phyloP scores from a whole-genome alignment of 2,888 invertebrate genomes.

The Thera britannica region DNA sequence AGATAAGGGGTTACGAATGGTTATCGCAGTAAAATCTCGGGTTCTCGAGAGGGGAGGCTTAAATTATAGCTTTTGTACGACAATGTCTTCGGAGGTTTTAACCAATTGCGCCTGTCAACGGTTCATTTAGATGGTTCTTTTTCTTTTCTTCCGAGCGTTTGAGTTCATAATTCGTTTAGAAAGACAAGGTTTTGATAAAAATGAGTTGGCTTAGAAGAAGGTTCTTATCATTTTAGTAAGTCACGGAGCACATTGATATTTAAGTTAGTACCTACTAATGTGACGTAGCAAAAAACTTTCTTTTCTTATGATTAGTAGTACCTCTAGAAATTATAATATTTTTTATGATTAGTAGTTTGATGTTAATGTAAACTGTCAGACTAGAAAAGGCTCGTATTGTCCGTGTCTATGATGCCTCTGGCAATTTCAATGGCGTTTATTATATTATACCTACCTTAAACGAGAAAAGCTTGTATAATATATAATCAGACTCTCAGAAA shows the following conservation, averaged over 20 bases:
- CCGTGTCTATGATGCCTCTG: too few species aligned
- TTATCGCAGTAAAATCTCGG: constrained; percentile 71
- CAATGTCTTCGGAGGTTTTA: constrained; percentile 51
- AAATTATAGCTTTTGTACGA: constrained; percentile 68
- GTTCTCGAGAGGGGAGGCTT: constrained; percentile 71
- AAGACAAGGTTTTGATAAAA: not conserved
- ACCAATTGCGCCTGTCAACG: constrained; percentile 66
- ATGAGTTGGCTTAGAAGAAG: not conserved
- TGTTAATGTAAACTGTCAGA: too few species aligned
- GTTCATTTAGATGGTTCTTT: constrained; percentile 30
- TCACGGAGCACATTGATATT: not conserved
- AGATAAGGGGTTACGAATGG: constrained; percentile 65
- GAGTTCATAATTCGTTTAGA: constrained; percentile 57
- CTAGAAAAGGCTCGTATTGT: too few species aligned
- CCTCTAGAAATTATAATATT: too few species aligned
- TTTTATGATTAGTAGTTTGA: too few species aligned
- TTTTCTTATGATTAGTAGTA: too few species aligned
- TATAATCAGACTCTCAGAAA: too few species aligned
- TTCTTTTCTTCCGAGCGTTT: constrained; percentile 25
- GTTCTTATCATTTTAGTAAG: not conserved
- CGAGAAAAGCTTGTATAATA: too few species aligned
- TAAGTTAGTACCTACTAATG: too few species aligned
- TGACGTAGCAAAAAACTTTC: too few species aligned
- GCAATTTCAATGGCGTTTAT: too few species aligned
- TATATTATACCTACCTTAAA: too few species aligned